Base-by-base conservation (phyloP, 2,797 vertebrate genomes). In the Sebastes kiyomatsui region DNA sequence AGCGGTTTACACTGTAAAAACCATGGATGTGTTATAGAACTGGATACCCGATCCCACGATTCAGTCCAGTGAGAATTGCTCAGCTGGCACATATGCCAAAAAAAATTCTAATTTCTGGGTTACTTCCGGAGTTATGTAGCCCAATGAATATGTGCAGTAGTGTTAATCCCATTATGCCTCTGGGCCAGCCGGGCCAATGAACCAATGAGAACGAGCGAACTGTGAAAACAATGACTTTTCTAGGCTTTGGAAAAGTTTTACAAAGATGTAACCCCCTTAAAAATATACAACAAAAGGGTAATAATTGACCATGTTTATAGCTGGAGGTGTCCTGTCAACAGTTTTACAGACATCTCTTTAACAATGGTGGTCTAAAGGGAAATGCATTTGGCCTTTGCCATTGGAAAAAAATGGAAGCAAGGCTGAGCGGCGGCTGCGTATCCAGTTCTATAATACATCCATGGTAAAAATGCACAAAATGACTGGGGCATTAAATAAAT, bases 31-130 rank as follows among this genome's bases (percentile, higher is more conserved):
- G 1, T 42, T 42, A 16, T 42, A 16, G 38, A 42, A 42, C 35
- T 42, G 38, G 38, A 42, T 16, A 42, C 38, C 2, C 14, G 38
- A 0, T 42, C 38, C 3, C 22, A 56, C 0, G 7, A 14, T 2
- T 2, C 55, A 58, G 25, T 58, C 55, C 13, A 27, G 13, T 58
- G 25, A 58, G 7, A 58, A 27, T 27, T 59, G 25, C 25, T 58
- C 0, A 27, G 0, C 7, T 27, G 7, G 7, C 25, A 25, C 27
- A 27, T 58, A 28, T 4, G 13, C 25, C 56, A 58, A 25, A 27
- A 58, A 1, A 0, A 9, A 0, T 2, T 59, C 1, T 28, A 28
- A 9, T 27, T 0, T 30, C 27, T 8, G 4, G 27, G 7, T 59
- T 59, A 18, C 27, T 30, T 59, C 7, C 6, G 1, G 58, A 18